Conservation (phyloP, 2,888 invertebrate species). For the Mellilla xanthometata region DNA sequence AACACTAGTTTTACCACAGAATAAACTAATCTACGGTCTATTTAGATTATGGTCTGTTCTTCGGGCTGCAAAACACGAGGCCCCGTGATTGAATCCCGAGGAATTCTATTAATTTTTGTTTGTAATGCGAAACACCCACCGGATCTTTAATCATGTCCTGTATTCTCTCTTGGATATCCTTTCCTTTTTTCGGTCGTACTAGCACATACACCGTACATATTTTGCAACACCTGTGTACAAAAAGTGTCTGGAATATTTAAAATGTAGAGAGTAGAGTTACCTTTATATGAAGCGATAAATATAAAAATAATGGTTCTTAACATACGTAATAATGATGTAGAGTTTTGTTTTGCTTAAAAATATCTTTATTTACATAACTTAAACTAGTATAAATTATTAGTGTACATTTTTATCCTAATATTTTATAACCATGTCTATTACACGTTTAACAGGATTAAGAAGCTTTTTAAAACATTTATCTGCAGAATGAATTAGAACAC, state of each 20-base stretch:
- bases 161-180: conserved; percentile 1
- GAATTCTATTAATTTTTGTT: too few species aligned
- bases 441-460: too few species aligned
- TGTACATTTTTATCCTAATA: too few species aligned
- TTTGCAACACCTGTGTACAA: not conserved
- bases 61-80: too few species aligned
- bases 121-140: not conserved
- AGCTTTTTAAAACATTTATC: too few species aligned
- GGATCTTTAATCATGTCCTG: not conserved
- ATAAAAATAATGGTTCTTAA: not conserved
- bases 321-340: not conserved
- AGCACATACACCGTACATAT: not conserved
- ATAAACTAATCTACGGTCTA: not conserved
- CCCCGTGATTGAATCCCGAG: too few species aligned
- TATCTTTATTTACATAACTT: too few species aligned
- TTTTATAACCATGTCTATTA: too few species aligned
- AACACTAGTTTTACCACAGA: too few species aligned
- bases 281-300: not conserved
- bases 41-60: not conserved
- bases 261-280: not conserved
- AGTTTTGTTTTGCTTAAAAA: too few species aligned
- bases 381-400: too few species aligned
- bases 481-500: too few species aligned
- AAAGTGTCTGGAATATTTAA: not conserved
- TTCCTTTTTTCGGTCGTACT: not conserved